Conservation (phyloP, 2,113 vertebrate species). For the Oceanites oceanicus region DNA sequence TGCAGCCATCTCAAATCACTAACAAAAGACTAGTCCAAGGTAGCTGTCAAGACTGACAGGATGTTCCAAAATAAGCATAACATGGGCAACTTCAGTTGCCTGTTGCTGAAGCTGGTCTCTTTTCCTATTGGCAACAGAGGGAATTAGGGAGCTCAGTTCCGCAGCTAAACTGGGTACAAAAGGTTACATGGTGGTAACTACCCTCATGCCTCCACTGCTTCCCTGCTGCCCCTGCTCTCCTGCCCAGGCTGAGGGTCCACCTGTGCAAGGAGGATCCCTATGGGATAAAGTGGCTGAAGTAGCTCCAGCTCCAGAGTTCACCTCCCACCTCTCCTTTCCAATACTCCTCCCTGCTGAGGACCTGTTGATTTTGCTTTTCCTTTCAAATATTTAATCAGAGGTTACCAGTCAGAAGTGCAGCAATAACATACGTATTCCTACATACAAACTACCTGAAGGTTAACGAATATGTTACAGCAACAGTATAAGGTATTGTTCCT, state of each 20-base stretch:
- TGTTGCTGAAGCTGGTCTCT: background rate
- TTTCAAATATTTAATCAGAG: background rate
- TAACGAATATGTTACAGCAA: background rate
- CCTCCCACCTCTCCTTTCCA: background rate
- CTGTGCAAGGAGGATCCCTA: background rate
- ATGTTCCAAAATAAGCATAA: background rate
- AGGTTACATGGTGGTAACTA: background rate
- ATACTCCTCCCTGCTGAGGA: background rate
- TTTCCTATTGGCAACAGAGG: background rate
- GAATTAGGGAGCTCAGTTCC: background rate
- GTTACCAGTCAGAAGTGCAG: background rate
- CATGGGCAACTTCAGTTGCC: background rate
- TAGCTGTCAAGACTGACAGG: too few relatives aligned
- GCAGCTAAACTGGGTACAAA: background rate
- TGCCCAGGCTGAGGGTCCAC: background rate
- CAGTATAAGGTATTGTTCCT: background rate
- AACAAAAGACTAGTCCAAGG: background rate
- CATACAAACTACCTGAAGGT: background rate
- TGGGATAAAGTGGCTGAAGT: background rate
- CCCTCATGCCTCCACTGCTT: background rate
- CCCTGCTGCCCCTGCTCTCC: background rate
- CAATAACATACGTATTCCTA: background rate
- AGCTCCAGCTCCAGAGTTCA: background rate
- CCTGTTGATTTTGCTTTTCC: background rate
- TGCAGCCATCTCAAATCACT: background rate